Base-by-base conservation (phyloP, 1,140 invertebrate species). In the Cepaea nemoralis region DNA sequence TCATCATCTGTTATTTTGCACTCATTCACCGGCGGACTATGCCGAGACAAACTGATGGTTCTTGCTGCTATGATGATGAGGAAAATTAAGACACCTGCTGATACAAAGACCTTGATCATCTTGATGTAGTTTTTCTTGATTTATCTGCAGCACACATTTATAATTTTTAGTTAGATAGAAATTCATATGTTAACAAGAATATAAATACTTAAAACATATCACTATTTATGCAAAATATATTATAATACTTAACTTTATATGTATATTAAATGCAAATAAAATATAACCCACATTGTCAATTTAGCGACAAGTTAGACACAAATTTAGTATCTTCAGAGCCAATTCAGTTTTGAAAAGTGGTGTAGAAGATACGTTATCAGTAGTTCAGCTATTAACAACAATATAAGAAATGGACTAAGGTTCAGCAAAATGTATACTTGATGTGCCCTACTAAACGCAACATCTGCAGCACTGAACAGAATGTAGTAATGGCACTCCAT, bases 1-100 rank as follows among this genome's bases (percentile, higher is more conserved):
- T 88, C 86, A 16, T 69, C 42, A 55, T 88, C 88, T 0, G 79
- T 82, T 45, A 73, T 45, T 40, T 81, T 85, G 80, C 89, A 90
- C 16, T 81, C 77, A 31, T 39, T 66, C 8, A 86, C 80, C 40
- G 70, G 63, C 37, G 84, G 83, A 35, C 80, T 82, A 33, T 83
- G 73, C 6, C 82, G 71, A 10, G 82, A 79, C 24, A 89, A 45
- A 1, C 86, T 86, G 16, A 86, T 81, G 39, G 88, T 89, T 40
- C 88, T 81, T 10, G 85, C 1, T 55, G 88, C 73, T 35, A 89
- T 79, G 0, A 80, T 42, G 42, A 78, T 55, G 27, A 87, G 0
- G 6, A 85, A 33, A 16, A 70, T n/a, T 27, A 81, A 14, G 0
- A 85, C 0, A 19, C 27, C 63, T 45, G 70, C 40, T 22, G 40